Evolutionary conservation across 2,113 vertebrate genomes (phyloP).

Genomic region (Larimichthys polyactis): DNA sequence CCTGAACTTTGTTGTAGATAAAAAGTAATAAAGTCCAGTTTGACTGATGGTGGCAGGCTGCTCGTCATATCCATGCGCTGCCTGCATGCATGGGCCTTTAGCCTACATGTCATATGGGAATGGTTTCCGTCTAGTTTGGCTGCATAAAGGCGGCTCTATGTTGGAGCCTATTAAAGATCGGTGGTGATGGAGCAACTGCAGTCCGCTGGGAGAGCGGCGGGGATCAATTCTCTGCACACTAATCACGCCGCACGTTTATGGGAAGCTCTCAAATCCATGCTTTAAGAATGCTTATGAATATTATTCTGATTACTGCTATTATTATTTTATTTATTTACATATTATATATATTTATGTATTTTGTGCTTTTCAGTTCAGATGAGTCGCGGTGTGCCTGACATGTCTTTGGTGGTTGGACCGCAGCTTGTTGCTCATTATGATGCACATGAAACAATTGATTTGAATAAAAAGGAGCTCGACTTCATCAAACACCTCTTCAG

Average conservation of each 20-base stretch:
- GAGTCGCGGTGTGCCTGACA: background rate
- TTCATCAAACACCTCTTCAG: constrained; percentile 52
- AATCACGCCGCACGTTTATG: constrained; percentile 18
- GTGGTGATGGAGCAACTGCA: constrained; percentile 77
- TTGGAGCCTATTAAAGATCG: constrained; percentile 74
- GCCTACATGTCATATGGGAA: constrained; percentile 77
- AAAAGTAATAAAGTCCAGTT: background rate
- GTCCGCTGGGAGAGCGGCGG: constrained; percentile 61
- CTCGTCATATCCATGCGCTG: constrained; percentile 49
- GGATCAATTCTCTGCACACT: constrained; percentile 49
- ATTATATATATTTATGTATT: background rate
- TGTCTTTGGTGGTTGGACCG: background rate
- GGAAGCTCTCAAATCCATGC: constrained; percentile 9
- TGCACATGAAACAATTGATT: constrained; percentile 35
- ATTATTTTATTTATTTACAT: background rate
- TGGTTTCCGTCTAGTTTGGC: constrained; percentile 75
- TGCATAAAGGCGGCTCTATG: constrained; percentile 79
- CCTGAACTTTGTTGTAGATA: constrained; percentile 5
- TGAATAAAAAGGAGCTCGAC: constrained; percentile 58
- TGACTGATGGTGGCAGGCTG: constrained; percentile 38
- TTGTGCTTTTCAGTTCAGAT: background rate
- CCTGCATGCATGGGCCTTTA: constrained; percentile 51
- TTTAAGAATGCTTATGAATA: background rate
- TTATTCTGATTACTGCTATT: constrained; percentile 29
- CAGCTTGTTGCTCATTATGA: constrained; percentile 38